Evolutionary conservation across 2,888 invertebrate species (phyloP).

Genomic region (Amblyjoppa proteus): DNA sequence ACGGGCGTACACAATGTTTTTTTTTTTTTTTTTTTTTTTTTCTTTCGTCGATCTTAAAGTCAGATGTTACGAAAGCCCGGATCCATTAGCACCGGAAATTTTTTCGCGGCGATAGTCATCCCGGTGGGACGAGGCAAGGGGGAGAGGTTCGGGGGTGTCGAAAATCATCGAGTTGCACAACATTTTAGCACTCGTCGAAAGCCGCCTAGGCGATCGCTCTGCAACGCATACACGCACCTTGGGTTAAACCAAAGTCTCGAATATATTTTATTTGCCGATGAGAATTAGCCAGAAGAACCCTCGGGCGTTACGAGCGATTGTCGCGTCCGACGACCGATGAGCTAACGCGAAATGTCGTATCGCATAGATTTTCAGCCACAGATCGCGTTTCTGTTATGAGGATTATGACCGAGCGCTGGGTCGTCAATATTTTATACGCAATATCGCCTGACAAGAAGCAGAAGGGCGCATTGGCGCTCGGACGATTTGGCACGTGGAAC

Average conservation of each 20-base stretch:
- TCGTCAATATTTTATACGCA: background rate
- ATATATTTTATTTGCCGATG: background rate
- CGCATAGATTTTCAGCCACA: background rate
- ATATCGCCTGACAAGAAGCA: too few relatives aligned
- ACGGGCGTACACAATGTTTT: background rate
- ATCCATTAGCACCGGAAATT: conserved; percentile 45
- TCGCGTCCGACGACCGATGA: background rate
- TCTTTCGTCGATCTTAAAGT: conserved; percentile 37
- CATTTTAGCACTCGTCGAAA: conserved; percentile 25
- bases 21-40: background rate
- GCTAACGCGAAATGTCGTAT: background rate
- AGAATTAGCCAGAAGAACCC: conserved; percentile 1
- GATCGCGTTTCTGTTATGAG: background rate
- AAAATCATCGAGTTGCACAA: conserved; percentile 56
- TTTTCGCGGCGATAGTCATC: background rate
- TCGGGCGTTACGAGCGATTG: conserved; percentile 1
- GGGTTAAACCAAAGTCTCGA: conserved; percentile 16
- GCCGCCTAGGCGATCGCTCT: background rate
- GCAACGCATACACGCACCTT: background rate
- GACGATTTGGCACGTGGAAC: too few relatives aligned
- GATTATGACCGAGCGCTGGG: background rate
- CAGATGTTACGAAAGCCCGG: conserved; percentile 16
- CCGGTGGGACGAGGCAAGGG: background rate
- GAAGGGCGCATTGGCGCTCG: too few relatives aligned
- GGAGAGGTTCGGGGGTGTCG: conserved; percentile 7